Percentiles rank a stretch among this genome's conserved stretches.
Evolutionary conservation across 2,113 vertebrate genomes (phyloP).

Genomic region (Lanius collurio): DNA sequence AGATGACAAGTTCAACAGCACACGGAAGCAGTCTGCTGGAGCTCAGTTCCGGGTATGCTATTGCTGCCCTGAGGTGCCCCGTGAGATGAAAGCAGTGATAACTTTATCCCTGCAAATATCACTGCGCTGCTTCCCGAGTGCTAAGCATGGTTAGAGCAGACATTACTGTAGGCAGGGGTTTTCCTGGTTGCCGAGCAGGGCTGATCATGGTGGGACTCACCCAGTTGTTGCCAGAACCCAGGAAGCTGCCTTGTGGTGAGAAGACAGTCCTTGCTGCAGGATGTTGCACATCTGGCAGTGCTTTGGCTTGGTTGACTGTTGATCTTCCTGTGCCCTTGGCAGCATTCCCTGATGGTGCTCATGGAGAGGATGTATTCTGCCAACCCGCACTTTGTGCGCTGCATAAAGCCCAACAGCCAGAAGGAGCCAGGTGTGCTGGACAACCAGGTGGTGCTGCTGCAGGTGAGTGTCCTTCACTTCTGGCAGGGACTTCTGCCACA

Average conservation of each 20-base stretch:
- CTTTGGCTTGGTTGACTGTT: neutral
- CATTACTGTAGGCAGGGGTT: neutral
- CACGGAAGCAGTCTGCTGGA: conserved; percentile 76
- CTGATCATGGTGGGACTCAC: neutral
- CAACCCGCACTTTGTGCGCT: conserved; percentile 77
- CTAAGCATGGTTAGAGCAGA: neutral
- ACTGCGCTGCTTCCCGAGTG: neutral
- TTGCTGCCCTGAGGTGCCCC: neutral
- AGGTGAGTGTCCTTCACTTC: conserved; percentile 62
- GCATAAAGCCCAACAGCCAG: conserved; percentile 77
- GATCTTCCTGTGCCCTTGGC: neutral
- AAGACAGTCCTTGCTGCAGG: neutral
- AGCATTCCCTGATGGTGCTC: conserved; percentile 78
- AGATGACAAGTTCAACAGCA: conserved; percentile 74
- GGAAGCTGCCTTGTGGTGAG: neutral
- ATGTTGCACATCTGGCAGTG: neutral
- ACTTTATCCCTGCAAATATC: neutral
- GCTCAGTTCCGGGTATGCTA: conserved; percentile 77
- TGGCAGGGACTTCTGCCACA: neutral
- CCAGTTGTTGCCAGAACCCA: neutral
- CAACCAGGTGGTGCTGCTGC: conserved; percentile 69
- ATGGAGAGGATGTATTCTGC: conserved; percentile 81
- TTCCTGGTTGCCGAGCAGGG: neutral
- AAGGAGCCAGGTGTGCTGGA: conserved; percentile 71
- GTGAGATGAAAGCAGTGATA: neutral